Conservation (phyloP, 2,797 vertebrate genomes). For the Pyrocephalus nanus region DNA sequence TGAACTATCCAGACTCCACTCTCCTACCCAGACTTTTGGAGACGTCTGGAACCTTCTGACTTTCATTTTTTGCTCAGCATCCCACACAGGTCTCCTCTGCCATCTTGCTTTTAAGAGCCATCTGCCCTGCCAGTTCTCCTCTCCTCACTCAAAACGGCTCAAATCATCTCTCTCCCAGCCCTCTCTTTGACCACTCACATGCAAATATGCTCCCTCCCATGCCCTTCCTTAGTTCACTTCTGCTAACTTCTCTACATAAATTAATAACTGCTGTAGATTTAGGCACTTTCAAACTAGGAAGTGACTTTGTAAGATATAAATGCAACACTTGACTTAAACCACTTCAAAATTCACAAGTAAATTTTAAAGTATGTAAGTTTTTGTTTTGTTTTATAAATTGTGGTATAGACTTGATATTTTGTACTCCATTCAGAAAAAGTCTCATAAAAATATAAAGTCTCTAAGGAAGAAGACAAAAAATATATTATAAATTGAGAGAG, state of each 20-base stretch:
- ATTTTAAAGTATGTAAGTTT: background rate
- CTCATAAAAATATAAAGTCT: background rate
- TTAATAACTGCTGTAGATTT: background rate
- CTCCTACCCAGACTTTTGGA: background rate
- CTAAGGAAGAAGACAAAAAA: background rate
- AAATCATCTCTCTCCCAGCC: background rate
- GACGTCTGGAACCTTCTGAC: background rate
- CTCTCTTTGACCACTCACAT: background rate
- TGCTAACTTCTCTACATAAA: background rate
- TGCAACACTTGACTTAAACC: background rate
- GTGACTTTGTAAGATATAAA: background rate
- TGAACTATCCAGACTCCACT: background rate
- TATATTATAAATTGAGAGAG: background rate
- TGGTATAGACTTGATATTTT: background rate
- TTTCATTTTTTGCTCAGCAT: background rate
- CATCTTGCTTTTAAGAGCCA: background rate
- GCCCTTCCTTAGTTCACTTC: background rate
- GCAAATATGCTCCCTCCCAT: background rate
- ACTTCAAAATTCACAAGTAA: background rate
- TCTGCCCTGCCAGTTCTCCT: background rate
- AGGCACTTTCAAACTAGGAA: background rate
- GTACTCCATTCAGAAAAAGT: background rate
- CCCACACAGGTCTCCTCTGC: accelerated
- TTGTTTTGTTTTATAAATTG: background rate
- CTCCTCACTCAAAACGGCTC: background rate